Conservation (phyloP, 2,888 invertebrate genomes). For the Rotaria magnacalcarata region DNA sequence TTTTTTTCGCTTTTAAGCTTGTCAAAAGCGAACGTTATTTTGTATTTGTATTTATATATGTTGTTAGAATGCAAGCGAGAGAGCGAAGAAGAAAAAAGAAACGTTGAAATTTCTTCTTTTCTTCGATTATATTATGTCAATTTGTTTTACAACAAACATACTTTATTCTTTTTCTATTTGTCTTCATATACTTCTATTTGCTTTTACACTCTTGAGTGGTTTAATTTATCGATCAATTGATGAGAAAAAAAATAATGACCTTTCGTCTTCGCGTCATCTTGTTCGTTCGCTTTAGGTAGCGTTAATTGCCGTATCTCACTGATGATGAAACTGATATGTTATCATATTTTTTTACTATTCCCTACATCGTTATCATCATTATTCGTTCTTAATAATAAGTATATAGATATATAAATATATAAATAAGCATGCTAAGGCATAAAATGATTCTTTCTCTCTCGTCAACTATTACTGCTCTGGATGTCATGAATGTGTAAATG, state of each 20-base stretch:
- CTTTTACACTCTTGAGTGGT: background rate
- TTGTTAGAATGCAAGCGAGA: background rate
- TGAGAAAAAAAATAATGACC: background rate
- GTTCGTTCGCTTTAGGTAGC: background rate
- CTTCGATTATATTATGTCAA: background rate
- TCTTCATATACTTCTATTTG: slow-evolving; percentile 18
- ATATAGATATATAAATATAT: background rate
- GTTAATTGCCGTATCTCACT: slow-evolving; percentile 1
- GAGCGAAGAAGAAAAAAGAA: background rate
- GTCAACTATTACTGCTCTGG: background rate
- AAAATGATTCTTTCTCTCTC: slow-evolving; percentile 22
- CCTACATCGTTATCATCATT: background rate
- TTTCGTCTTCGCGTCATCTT: background rate
- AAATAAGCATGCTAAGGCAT: background rate
- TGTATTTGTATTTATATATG: background rate
- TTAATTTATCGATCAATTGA: slow-evolving; percentile 31
- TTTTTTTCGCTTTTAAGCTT: background rate
- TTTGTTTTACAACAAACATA: background rate
- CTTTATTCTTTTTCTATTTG: slow-evolving; percentile 11
- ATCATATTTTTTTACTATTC: slow-evolving; percentile 14
- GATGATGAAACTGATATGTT: slow-evolving; percentile 22
- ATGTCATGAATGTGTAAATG: slow-evolving; percentile 22
- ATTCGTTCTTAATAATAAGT: slow-evolving; percentile 22
- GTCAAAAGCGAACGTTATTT: background rate
- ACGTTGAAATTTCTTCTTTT: background rate